A percentile compares a stretch with the other conserved stretches of the same genome.
These are phyloP conservation scores for Melozone crissalis DNA, from an alignment of 2,113 vertebrate species.

Conservation along the genomic window DNA sequence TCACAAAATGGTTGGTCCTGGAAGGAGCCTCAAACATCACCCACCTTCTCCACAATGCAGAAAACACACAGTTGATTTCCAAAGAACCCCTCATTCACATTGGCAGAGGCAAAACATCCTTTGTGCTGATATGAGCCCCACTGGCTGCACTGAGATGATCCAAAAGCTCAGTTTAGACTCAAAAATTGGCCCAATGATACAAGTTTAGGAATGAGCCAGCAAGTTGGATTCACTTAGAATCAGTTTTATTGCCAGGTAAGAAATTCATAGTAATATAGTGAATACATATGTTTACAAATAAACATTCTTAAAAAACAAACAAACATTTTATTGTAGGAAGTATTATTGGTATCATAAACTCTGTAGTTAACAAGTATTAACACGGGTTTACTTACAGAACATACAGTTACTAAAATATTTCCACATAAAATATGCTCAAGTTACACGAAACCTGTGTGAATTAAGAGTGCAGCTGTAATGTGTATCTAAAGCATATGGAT, in stretches of 20 bases:
- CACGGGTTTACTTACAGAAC: constrained; percentile 87
- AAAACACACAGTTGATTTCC: background rate
- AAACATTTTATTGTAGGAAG: constrained; percentile 88
- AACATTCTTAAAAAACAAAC: constrained; percentile 88
- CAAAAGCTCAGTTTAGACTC: background rate
- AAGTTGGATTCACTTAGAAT: constrained; percentile 77
- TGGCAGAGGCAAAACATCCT: background rate
- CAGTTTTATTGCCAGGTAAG: constrained; percentile 98
- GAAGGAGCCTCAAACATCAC: background rate
- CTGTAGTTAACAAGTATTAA: constrained; percentile 86
- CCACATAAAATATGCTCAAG: constrained; percentile 82
- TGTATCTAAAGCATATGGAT: constrained; percentile 72
- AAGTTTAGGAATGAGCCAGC: constrained; percentile 20
- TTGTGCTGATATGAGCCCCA: background rate
- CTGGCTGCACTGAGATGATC: background rate
- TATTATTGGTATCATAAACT: constrained; percentile 87
- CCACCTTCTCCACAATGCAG: no score
- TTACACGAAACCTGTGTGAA: constrained; percentile 74
- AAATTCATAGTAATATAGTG: constrained; percentile 97
- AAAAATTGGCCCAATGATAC: background rate
- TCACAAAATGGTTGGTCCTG: background rate
- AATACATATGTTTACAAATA: constrained; percentile 95
- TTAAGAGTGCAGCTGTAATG: constrained; percentile 68
- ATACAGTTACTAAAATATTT: constrained; percentile 88
- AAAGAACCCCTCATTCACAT: background rate